Base-by-base conservation (phyloP, 2,797 vertebrate species). In the Myioborus miniatus region DNA sequence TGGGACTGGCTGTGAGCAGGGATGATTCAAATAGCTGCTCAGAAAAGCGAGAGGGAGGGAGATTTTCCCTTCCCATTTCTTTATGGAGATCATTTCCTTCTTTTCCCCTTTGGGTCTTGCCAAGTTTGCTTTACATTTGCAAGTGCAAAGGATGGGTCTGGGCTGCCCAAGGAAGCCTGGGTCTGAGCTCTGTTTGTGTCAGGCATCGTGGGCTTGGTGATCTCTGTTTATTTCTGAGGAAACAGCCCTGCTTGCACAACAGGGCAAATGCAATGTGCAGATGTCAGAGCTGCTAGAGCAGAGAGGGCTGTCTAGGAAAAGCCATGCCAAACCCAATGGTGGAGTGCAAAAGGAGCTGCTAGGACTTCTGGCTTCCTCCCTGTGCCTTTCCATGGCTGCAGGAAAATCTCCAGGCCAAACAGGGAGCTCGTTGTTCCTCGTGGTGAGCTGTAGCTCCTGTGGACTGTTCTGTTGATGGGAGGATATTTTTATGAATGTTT, bases 181-280 rank as follows among this genome's bases (percentile, higher is more conserved):
- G 83, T 94, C 89, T 81, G 82, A 58, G 5, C 82, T 93, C 67
- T 93, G 58, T 96, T 94, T 95, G 52, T 92, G 79, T 97, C 65
- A 58, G 92, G 91, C 95, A 32, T 52, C 71, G 60, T 23, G 90
- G 94, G 92, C 77, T 94, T 93, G 72, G 81, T 93, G 63, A 23
- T 92, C 65, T 95, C 81, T 96, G 89, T 96, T 97, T 97, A 88
- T 94, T 94, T 94, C 89, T 96, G 96, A 89, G 94, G 94, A 97
- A 94, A 94, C 77, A 90, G 94, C 36, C 46, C 24, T 75, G 93
- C 71, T 96, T 94, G 87, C 92, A 90, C 44, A 80, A 93, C 80
- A 94, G 87, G 83, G 90, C 83, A 91, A 96, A 95, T 96, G 94
- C 82, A 80, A 95, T 9, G 27, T 21, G 15, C 87, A 95, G 59